Base-by-base conservation (phyloP, 2,888 invertebrate species). In the Nineta flava region DNA sequence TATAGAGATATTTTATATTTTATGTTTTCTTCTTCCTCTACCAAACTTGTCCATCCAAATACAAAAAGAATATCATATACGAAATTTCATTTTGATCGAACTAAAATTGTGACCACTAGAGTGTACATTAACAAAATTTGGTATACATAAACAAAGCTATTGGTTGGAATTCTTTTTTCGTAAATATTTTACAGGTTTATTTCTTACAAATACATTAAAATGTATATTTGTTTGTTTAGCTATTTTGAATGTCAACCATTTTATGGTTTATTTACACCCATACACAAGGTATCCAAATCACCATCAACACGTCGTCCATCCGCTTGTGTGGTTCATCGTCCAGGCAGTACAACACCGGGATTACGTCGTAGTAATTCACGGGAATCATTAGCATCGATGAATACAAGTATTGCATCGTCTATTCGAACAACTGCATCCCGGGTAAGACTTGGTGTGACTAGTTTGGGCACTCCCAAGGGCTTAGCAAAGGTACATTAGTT, bases 191-290 rank as follows among this genome's bases (percentile, higher is more conserved):
- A n/a, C 19, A 19, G 3, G 19, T 3, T 19, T 19, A 2, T 19
- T 19, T n/a, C n/a, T 19, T 19, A 19, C 5, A 5, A 19, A 3
- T 19, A 19, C 19, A 19, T 19, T 19, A 19, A 2, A 26, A 26
- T 26, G 7, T 26, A 7, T 26, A 5, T 26, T 19, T 19, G 58
- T 58, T 55, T 61, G 70, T 70, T 35, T 68, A 91, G 95, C 70
- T 97, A 97, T 72, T 97, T 97, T 71, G 83, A 87, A 56, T 97
- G 96, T 67, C 77, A 81, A 54, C 83, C 87, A 38, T 83, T 87
- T 62, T 87, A 84, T 69, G 97, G 97, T 2, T 74, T 97, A 53
- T 97, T 97, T 70, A 92, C 94, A 19, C 94, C 95, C 2, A 72
- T 86, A 51, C 79, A 85, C 60, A 96, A 96, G 73, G 88, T 96